Evolutionary conservation across 1,140 invertebrate genomes (phyloP).

Genomic region (Cephus cinctus): DNA sequence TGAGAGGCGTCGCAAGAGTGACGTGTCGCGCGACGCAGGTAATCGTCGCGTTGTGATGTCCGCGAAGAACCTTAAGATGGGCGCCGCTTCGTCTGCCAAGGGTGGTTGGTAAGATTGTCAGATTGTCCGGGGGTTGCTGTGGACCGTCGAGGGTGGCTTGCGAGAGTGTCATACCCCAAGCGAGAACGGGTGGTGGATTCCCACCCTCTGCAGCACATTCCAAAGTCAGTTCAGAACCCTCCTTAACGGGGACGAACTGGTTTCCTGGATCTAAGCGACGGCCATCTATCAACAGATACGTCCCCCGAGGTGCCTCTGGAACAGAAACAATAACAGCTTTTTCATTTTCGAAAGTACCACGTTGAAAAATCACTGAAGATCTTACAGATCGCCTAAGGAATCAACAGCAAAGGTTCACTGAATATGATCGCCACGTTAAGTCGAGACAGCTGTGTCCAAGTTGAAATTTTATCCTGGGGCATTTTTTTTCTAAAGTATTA

Average conservation of each 20-base stretch:
- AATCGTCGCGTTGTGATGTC: slow-evolving; percentile 74
- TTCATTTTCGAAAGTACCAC: slow-evolving; percentile 17
- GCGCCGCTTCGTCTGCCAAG: slow-evolving; percentile 64
- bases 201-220: slow-evolving; percentile 82
- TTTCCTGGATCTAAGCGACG: slow-evolving; percentile 78
- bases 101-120: slow-evolving; percentile 50
- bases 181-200: slow-evolving; percentile 71
- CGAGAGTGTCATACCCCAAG: slow-evolving; percentile 68
- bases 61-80: slow-evolving; percentile 66
- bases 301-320: slow-evolving; percentile 73
- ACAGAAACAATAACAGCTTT: slow-evolving; percentile 28
- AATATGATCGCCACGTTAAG: too few relatives aligned
- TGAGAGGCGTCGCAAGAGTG: slow-evolving; percentile 64
- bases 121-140: slow-evolving; percentile 55
- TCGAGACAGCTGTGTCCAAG: too few relatives aligned
- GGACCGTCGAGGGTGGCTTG: slow-evolving; percentile 57
- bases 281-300: slow-evolving; percentile 78
- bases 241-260: slow-evolving; percentile 78
- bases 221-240: slow-evolving; percentile 75
- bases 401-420: too few relatives aligned
- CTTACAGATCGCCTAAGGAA: too few relatives aligned
- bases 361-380: slow-evolving; percentile 22
- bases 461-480: too few relatives aligned
- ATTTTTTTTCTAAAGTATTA: too few relatives aligned
- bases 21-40: slow-evolving; percentile 73